Percentiles rank a stretch among this genome's conserved stretches.
Evolutionary conservation across 2,888 invertebrate species (phyloP).

Genomic region (Mimachlamys varia): DNA sequence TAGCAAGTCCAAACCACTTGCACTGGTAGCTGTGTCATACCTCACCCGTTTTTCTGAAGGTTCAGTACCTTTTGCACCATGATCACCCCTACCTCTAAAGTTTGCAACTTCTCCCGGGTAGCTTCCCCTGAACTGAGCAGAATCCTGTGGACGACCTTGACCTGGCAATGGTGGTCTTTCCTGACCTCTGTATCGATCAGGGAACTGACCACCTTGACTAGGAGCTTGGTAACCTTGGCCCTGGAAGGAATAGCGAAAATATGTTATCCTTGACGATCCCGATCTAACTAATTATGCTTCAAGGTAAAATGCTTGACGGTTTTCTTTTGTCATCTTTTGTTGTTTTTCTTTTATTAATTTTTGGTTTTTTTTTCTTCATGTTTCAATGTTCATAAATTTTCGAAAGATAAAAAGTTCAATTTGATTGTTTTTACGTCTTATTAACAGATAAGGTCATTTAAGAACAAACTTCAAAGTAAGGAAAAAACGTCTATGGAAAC

Average conservation of each 20-base stretch:
- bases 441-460: no score
- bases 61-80: slow-evolving; percentile 49
- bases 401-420: no score
- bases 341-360: neutral
- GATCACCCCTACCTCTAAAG: slow-evolving; percentile 36
- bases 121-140: slow-evolving; percentile 17
- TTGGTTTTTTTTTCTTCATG: no score
- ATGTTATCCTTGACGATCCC: neutral
- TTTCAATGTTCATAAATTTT: no score
- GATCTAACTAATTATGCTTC: neutral
- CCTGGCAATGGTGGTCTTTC: neutral
- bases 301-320: neutral
- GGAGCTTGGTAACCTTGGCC: slow-evolving; percentile 28
- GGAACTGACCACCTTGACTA: slow-evolving; percentile 32
- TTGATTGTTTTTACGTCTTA: no score
- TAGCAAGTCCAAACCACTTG: slow-evolving; percentile 76
- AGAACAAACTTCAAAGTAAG: neutral
- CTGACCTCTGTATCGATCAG: slow-evolving; percentile 36
- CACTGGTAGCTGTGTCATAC: slow-evolving; percentile 57
- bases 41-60: slow-evolving; percentile 68
- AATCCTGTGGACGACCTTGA: slow-evolving; percentile 3
- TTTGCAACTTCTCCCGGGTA: neutral
- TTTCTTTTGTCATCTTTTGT: neutral
- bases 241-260: slow-evolving; percentile 30
- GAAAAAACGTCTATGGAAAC: neutral